A percentile compares a stretch with the other conserved stretches of the same genome.
phyloP scores from a whole-genome alignment of 2,888 invertebrate genomes.

The Rugalucina vietnamica region DNA sequence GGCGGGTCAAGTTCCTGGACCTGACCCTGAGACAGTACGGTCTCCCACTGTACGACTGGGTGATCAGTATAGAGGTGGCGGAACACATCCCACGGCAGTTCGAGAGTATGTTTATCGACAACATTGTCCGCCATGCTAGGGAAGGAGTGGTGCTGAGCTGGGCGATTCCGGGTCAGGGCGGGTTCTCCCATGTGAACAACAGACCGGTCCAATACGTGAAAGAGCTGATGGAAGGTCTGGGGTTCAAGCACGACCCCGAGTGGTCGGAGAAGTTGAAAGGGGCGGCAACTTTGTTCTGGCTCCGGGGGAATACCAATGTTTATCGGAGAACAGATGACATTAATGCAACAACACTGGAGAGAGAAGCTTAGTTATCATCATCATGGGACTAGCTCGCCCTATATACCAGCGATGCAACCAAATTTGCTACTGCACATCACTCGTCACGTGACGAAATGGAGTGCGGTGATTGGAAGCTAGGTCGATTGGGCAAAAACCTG shows the following conservation, averaged over 20 bases:
- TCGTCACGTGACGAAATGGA: no score
- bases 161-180: conserved; percentile 51
- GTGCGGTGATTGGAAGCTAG: no score
- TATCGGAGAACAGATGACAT: conserved; percentile 24
- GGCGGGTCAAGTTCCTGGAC: conserved; percentile 63
- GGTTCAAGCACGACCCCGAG: conserved; percentile 7
- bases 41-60: conserved; percentile 65
- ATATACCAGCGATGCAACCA: no score
- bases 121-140: conserved; percentile 59
- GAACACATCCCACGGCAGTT: conserved; percentile 63
- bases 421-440: no score
- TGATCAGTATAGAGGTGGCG: conserved; percentile 66
- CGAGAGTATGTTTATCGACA: conserved; percentile 58
- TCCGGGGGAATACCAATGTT: conserved; percentile 42
- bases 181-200: conserved; percentile 26
- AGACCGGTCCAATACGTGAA: conserved; percentile 22
- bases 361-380: no score
- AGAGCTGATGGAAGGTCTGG: background rate
- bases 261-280: conserved; percentile 20
- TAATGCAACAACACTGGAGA: no score
- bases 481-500: no score
- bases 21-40: conserved; percentile 68
- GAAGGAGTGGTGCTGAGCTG: conserved; percentile 64
- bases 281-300: conserved; percentile 33
- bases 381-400: no score